Conservation (phyloP, 2,888 invertebrate species). For the Phaedon cochleariae region DNA sequence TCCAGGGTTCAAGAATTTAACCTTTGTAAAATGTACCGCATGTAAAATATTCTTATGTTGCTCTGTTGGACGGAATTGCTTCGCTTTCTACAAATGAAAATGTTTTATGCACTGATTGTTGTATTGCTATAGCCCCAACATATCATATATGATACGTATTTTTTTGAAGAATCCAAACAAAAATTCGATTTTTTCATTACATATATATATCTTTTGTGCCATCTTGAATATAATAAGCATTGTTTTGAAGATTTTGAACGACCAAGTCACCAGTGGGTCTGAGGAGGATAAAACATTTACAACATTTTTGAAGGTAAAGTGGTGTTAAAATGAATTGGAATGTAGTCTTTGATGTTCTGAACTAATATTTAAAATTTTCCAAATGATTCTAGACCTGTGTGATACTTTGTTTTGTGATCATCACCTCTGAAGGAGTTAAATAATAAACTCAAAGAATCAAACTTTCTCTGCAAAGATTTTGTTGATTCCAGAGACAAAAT, state of each 20-base stretch:
- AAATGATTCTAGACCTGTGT: too few species aligned
- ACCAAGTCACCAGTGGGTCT: neutral
- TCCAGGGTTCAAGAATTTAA: conserved; percentile 7
- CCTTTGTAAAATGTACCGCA: conserved; percentile 12
- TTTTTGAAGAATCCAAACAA: neutral
- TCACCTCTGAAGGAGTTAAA: too few species aligned
- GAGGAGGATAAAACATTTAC: too few species aligned
- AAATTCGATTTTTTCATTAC: neutral
- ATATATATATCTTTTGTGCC: neutral
- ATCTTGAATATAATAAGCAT: neutral
- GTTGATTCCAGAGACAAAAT: too few species aligned
- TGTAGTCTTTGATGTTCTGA: too few species aligned
- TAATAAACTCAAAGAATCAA: too few species aligned
- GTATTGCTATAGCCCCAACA: neutral
- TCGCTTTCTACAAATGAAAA: neutral
- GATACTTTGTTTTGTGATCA: too few species aligned
- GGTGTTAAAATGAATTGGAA: too few species aligned
- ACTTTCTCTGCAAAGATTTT: too few species aligned
- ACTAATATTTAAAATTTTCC: too few species aligned
- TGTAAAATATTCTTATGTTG: conserved; percentile 14
- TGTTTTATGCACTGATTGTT: neutral
- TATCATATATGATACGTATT: neutral
- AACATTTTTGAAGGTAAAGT: too few species aligned
- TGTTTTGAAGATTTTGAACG: conserved; percentile 1
- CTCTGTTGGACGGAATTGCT: conserved; percentile 9